Evolutionary conservation across 2,888 invertebrate species (phyloP).

Genomic region (Acrobasis consociella): DNA sequence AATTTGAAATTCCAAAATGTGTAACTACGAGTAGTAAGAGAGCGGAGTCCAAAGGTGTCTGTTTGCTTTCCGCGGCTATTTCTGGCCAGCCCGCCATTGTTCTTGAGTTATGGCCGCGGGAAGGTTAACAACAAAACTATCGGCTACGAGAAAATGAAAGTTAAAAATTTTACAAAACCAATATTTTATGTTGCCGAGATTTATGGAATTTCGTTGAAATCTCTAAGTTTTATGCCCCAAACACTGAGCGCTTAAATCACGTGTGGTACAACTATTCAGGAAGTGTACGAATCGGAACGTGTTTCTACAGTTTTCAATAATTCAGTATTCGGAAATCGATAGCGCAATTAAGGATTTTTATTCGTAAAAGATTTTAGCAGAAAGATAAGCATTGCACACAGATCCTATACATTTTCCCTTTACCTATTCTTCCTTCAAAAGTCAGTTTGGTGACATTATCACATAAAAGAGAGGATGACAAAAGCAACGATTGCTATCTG

Average conservation of each 20-base stretch:
- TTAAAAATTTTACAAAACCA: constrained; percentile 49
- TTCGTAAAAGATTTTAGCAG: no score
- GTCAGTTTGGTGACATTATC: no score
- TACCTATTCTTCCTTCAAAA: no score
- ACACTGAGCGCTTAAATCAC: constrained; percentile 17
- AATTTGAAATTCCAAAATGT: background rate
- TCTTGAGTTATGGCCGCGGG: constrained; percentile 64
- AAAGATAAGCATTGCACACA: no score
- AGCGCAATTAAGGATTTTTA: no score
- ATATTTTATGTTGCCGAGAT: constrained; percentile 52
- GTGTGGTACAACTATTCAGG: constrained; percentile 1
- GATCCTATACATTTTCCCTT: no score
- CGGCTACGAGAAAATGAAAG: constrained; percentile 50
- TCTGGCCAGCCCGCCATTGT: constrained; percentile 69
- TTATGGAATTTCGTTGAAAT: constrained; percentile 42
- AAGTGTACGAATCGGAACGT: background rate
- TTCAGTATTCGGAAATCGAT: background rate
- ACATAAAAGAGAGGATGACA: no score
- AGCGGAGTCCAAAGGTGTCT: constrained; percentile 51
- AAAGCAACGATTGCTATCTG: no score
- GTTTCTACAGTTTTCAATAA: background rate
- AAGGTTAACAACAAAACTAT: constrained; percentile 66
- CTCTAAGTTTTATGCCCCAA: constrained; percentile 18
- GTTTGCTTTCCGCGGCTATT: constrained; percentile 74
- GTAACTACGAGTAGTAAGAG: constrained; percentile 39